Evolutionary conservation across 2,113 vertebrate genomes (phyloP).

Genomic region (Recurvirostra avosetta): DNA sequence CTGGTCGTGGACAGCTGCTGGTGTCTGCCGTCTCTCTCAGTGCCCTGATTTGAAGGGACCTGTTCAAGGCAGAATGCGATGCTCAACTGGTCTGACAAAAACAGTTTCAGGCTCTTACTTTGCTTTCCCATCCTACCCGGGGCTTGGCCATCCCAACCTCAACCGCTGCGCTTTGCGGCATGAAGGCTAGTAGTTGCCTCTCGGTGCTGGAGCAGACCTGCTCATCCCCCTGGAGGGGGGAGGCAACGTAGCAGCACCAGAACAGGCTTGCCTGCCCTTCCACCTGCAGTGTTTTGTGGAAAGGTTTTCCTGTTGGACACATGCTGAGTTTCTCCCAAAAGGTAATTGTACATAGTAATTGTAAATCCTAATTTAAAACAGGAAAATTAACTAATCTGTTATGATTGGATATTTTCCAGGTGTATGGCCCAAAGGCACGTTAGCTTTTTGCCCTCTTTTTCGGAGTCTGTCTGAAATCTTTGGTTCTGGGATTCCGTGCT

Average conservation of each 20-base stretch:
- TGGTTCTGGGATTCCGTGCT: not conserved
- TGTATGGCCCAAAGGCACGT: not conserved
- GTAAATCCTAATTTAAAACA: not conserved
- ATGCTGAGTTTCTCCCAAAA: not conserved
- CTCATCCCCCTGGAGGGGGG: not conserved
- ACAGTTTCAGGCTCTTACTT: not conserved
- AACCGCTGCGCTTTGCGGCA: not conserved
- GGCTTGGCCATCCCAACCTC: not conserved
- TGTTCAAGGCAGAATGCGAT: not conserved
- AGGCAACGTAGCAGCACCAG: not conserved
- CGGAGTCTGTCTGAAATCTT: not conserved
- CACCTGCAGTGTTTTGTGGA: not conserved
- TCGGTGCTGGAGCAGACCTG: not conserved
- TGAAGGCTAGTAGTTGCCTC: rapidly evolving
- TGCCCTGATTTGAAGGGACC: not conserved
- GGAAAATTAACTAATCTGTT: not conserved
- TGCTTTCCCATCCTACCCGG: not conserved
- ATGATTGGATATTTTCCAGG: not conserved
- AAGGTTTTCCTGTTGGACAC: not conserved
- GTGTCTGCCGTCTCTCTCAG: not conserved
- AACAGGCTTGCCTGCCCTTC: not conserved
- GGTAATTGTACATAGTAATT: not conserved
- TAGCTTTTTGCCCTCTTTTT: not conserved
- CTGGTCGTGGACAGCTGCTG: not conserved
- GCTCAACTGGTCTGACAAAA: not conserved